Conservation (phyloP, 2,888 invertebrate genomes). For the Ephialtes manifestator region DNA sequence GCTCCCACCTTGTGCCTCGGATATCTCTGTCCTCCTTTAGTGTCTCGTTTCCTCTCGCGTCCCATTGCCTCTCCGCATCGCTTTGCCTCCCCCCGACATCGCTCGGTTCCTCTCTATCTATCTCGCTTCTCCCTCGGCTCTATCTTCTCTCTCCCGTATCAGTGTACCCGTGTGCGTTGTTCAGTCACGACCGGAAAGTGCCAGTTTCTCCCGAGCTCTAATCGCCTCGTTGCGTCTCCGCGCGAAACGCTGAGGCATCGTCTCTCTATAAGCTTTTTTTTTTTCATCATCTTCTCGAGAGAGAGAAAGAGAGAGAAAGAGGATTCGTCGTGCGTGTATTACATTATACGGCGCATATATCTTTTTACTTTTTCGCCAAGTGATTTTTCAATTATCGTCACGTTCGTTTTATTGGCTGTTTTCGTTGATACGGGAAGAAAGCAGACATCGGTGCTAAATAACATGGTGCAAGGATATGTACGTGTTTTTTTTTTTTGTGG, state of each 20-base stretch:
- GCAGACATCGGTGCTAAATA: slow-evolving; percentile 21
- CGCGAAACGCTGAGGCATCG: slow-evolving; percentile 66
- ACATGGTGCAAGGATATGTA: slow-evolving; percentile 2
- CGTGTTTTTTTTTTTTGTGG: background rate
- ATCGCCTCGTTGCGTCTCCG: slow-evolving; percentile 79
- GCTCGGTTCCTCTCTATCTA: slow-evolving; percentile 62
- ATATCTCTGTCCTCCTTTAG: slow-evolving; percentile 37
- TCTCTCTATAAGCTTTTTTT: slow-evolving; percentile 47
- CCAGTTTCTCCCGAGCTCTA: slow-evolving; percentile 83
- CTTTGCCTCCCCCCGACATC: slow-evolving; percentile 34
- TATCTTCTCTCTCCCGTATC: slow-evolving; percentile 69
- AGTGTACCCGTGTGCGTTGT: slow-evolving; percentile 72
- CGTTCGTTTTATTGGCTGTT: slow-evolving; percentile 25
- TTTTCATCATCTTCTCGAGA: slow-evolving; percentile 2
- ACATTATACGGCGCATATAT: background rate
- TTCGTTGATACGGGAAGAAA: background rate
- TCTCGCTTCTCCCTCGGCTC: slow-evolving; percentile 69
- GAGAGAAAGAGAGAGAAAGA: background rate
- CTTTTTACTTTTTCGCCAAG: background rate
- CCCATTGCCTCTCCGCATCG: slow-evolving; percentile 49
- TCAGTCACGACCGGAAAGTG: slow-evolving; percentile 83
- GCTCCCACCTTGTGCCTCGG: slow-evolving; percentile 62
- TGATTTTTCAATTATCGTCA: slow-evolving; percentile 13
- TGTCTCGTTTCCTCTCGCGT: slow-evolving; percentile 1
- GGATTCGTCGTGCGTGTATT: slow-evolving; percentile 4